phyloP scores from a whole-genome alignment of 2,888 invertebrate species.

The Drosophila paramelanica region DNA sequence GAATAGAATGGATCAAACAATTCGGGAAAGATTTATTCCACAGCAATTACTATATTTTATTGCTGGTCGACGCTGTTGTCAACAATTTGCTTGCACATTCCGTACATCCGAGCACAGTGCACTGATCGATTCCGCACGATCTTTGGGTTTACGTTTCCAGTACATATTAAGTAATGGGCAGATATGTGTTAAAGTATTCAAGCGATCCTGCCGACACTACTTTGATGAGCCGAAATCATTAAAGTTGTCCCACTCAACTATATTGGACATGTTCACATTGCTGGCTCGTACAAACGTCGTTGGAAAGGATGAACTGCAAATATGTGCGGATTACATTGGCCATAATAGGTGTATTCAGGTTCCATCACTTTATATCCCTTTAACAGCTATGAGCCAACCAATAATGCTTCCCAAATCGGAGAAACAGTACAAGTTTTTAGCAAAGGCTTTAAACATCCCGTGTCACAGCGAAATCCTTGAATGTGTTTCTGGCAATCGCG shows the following conservation, averaged over 20 bases:
- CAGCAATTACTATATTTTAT: constrained; percentile 67
- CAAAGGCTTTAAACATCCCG: background rate
- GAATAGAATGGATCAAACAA: constrained; percentile 38
- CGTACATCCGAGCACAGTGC: constrained; percentile 45
- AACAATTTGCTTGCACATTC: constrained; percentile 57
- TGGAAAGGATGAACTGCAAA: constrained; percentile 14
- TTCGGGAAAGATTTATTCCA: constrained; percentile 49
- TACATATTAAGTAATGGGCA: constrained; percentile 33
- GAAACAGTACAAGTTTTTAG: constrained; percentile 10
- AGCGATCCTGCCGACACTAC: constrained; percentile 54
- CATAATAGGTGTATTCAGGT: constrained; percentile 4
- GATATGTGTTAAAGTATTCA: constrained; percentile 56
- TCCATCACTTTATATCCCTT: constrained; percentile 6
- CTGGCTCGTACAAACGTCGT: constrained; percentile 15
- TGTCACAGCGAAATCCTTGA: constrained; percentile 25
- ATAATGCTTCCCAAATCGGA: constrained; percentile 1
- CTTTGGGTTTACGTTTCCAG: constrained; percentile 49
- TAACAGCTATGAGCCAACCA: constrained; percentile 6
- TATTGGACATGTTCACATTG: constrained; percentile 28
- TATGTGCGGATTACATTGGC: constrained; percentile 1
- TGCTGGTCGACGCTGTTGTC: constrained; percentile 66
- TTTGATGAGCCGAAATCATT: constrained; percentile 56
- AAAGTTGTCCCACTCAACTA: constrained; percentile 16
- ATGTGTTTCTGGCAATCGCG: constrained; percentile 43
- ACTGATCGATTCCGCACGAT: constrained; percentile 19